Evolutionary conservation across 2,113 vertebrate genomes (phyloP), one percentile per base, ranked within the genome.

Genomic region (Oenanthe melanoleuca): DNA sequence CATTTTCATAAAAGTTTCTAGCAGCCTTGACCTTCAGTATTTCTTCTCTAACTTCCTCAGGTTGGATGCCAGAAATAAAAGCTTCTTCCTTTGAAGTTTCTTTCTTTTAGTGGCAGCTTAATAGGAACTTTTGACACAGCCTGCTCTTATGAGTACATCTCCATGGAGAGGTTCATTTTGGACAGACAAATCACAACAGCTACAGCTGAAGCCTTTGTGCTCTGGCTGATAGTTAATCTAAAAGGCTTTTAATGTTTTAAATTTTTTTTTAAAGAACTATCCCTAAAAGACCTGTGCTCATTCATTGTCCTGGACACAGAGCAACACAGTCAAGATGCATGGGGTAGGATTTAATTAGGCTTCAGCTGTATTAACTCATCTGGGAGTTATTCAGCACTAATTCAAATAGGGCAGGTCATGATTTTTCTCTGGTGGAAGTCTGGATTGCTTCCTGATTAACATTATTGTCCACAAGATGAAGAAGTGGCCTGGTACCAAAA

Each of bases 301-400:
- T 89, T 97, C 49, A 38, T 65, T 92, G 63, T 87, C 63, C 29
- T 80, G 69, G 87, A 42, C 42, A 57, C 45, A 50, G 16, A 75
- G 78, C 31, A 95, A n/a, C 53, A 38, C 7, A 61, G 55, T 72
- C 34, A 77, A 65, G 78, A 77, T 93, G 65, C 61, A 61, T 49
- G 70, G 83, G 69, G 24, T 79, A 44, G 63, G 63, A 88, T 79
- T 92, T 92, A 93, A 91, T 95, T 89, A 94, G 74, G 33, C 55
- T 95, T 95, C 31, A 50, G 59, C 59, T 91, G 40, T 85, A 77
- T 73, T 49, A 85, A 88, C 34, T 80, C 81, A 69, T 70, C 63
- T 80, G 89, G 84, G 84, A 91, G 47, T 71, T 57, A 82, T 50
- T 56, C 79, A 77, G 71, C n/a, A 63, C 84, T 86, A 94, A 88